A percentile compares a stretch with the other conserved stretches of the same genome.
phyloP scores from a whole-genome alignment of 2,113 vertebrate genomes.

The Hydrolagus affinis region DNA sequence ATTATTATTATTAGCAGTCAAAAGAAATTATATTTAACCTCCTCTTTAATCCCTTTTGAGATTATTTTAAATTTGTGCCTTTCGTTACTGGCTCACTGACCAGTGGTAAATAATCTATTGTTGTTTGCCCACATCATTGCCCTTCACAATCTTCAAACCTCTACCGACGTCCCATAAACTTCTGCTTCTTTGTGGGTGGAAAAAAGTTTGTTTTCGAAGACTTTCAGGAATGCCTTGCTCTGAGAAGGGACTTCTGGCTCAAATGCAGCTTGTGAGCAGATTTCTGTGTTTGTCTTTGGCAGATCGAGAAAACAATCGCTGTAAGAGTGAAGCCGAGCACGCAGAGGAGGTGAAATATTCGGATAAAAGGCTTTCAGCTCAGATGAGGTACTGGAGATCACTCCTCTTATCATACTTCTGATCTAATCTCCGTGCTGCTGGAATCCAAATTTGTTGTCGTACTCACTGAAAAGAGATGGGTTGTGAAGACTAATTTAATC shows the following conservation, averaged over 20 bases:
- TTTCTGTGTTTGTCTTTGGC: neutral
- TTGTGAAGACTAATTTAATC: too few species aligned
- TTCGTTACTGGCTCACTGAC: too few species aligned
- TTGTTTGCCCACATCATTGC: too few species aligned
- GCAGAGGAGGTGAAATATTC: constrained; percentile 50
- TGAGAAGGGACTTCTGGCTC: neutral
- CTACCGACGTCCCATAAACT: too few species aligned
- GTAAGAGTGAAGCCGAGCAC: constrained; percentile 40
- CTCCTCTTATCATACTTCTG: neutral
- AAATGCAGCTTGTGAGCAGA: neutral
- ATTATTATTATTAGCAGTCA: too few species aligned
- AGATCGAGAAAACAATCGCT: constrained; percentile 44
- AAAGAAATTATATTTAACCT: too few species aligned
- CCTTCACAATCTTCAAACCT: too few species aligned
- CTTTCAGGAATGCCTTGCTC: neutral
- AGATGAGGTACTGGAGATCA: constrained; percentile 48
- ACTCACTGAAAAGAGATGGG: neutral
- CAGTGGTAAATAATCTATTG: too few species aligned
- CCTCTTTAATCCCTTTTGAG: too few species aligned
- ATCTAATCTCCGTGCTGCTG: neutral
- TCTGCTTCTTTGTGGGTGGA: too few species aligned
- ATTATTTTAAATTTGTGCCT: too few species aligned
- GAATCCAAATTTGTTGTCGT: neutral
- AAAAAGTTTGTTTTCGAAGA: neutral
- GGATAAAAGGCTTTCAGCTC: constrained; percentile 53